phyloP scores from a whole-genome alignment of 2,888 invertebrate genomes.

The Coecobrya sp. region DNA sequence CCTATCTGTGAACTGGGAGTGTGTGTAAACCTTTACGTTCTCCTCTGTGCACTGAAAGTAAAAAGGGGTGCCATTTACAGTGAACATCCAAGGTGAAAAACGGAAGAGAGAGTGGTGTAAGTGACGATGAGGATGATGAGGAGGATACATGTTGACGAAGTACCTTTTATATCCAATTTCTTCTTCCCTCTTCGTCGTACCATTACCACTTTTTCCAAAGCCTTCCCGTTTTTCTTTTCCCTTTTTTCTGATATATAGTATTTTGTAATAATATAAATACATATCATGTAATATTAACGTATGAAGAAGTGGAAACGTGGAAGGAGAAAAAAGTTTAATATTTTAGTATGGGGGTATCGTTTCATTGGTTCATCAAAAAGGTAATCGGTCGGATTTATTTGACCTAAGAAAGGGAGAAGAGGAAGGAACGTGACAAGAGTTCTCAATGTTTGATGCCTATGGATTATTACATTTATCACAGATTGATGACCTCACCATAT shows the following conservation, averaged over 20 bases:
- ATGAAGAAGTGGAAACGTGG: neutral
- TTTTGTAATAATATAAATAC: conserved; percentile 25
- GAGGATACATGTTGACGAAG: conserved; percentile 36
- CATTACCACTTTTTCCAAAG: conserved; percentile 3
- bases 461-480: conserved; percentile 86
- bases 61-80: neutral
- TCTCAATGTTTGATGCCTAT: conserved; percentile 74
- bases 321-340: conserved; percentile 70
- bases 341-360: conserved; percentile 84
- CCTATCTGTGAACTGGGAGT: neutral
- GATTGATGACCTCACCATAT: conserved; percentile 85
- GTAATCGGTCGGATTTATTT: conserved; percentile 86
- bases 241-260: neutral
- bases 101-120: neutral
- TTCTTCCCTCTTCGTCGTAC: conserved; percentile 6
- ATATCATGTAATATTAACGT: neutral
- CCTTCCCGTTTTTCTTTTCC: neutral
- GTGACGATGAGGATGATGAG: conserved; percentile 23
- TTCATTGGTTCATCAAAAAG: conserved; percentile 86
- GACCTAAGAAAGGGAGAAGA: conserved; percentile 84
- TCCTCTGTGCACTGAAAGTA: neutral
- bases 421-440: conserved; percentile 84
- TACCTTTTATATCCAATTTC: conserved; percentile 15
- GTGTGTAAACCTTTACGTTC: neutral
- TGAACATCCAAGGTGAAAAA: conserved; percentile 3